Evolutionary conservation across 2,113 vertebrate species (phyloP).

Genomic region (Gopherus flavomarginatus): DNA sequence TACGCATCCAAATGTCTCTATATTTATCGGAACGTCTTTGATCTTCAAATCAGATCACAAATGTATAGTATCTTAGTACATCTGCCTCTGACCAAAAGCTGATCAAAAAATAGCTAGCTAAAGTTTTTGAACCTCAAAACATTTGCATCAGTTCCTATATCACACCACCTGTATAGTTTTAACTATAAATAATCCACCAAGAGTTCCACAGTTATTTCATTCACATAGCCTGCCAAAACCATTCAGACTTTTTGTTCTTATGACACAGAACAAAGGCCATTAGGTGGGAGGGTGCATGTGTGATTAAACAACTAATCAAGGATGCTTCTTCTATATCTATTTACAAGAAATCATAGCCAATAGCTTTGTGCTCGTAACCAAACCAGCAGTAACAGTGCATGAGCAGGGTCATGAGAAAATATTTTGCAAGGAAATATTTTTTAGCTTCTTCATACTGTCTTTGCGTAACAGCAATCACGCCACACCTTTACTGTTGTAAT

Average conservation of each 20-base stretch:
- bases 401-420: neutral
- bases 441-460: neutral
- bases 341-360: neutral
- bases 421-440: neutral
- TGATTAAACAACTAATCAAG: neutral
- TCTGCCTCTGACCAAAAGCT: neutral
- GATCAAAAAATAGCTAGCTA: neutral
- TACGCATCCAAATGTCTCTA: neutral
- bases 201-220: neutral
- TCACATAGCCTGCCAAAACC: neutral
- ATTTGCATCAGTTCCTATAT: neutral
- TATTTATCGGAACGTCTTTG: neutral
- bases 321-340: neutral
- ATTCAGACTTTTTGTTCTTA: neutral
- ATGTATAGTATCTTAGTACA: fast-evolving
- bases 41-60: fast-evolving
- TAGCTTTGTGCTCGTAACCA: neutral
- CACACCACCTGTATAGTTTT: neutral
- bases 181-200: neutral
- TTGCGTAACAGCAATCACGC: neutral
- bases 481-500: neutral
- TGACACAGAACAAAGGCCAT: neutral
- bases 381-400: neutral
- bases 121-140: neutral
- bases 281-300: neutral